These are phyloP conservation scores for Cotesia chilonis DNA, from an alignment of 1,140 invertebrate genomes.

Conservation along the genomic window DNA sequence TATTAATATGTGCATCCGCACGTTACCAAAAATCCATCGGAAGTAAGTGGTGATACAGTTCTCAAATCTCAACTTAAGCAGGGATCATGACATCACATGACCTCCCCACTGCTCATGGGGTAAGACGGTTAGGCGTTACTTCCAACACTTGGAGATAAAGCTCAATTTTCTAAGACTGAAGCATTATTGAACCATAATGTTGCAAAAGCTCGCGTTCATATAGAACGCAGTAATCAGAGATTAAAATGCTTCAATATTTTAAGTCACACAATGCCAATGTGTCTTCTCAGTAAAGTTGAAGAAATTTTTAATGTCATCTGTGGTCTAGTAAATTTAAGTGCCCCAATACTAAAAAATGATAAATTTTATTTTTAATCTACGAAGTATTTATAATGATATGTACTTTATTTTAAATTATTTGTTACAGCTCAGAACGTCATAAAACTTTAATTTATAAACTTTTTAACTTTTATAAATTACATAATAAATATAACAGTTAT, in stretches of 20 bases:
- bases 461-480: too few species aligned
- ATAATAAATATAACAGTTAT: too few species aligned
- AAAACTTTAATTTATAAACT: too few species aligned
- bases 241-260: conserved; percentile 30
- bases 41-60: too few species aligned
- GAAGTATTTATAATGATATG: background rate
- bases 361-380: conserved; percentile 23
- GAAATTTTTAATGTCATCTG: conserved; percentile 43
- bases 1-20: too few species aligned
- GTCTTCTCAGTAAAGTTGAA: conserved; percentile 14
- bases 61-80: too few species aligned
- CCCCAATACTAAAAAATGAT: conserved; percentile 40
- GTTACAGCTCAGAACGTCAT: background rate
- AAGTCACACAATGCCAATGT: conserved; percentile 12
- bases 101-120: too few species aligned
- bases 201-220: conserved; percentile 32
- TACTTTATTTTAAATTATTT: background rate
- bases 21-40: too few species aligned
- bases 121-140: too few species aligned
- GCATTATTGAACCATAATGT: conserved; percentile 36
- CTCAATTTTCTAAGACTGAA: too few species aligned
- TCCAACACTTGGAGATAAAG: too few species aligned
- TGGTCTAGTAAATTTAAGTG: conserved; percentile 39
- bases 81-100: too few species aligned
- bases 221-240: conserved; percentile 29